These are phyloP conservation scores for Atlantisia rogersi DNA, from an alignment of 2,113 vertebrate genomes.

Conservation along the genomic window DNA sequence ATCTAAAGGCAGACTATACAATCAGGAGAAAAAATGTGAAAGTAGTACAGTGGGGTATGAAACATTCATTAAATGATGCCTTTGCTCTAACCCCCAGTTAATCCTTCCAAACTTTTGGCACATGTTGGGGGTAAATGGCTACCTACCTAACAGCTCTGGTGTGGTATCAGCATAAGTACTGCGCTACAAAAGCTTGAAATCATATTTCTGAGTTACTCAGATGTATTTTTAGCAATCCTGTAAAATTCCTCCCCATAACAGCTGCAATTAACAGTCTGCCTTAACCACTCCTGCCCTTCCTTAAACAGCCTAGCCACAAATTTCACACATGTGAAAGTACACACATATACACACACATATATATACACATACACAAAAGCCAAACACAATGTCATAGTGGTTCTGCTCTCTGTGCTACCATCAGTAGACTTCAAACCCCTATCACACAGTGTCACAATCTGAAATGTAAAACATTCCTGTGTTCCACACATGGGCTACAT, in stretches of 20 bases:
- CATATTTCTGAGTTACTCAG: neutral
- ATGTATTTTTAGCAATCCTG: neutral
- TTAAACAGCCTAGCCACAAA: neutral
- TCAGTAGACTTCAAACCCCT: neutral
- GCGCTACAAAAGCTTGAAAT: neutral
- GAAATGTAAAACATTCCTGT: neutral
- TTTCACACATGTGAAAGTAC: no score
- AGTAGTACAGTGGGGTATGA: neutral
- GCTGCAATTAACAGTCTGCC: neutral
- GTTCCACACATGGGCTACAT: rapidly evolving
- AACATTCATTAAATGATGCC: neutral
- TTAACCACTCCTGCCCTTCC: neutral
- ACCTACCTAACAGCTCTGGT: neutral
- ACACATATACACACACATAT: neutral
- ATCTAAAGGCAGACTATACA: neutral
- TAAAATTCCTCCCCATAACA: neutral
- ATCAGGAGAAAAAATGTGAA: neutral
- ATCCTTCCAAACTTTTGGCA: neutral
- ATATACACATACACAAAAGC: rapidly evolving
- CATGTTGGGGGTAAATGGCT: neutral
- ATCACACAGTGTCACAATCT: neutral
- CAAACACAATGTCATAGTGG: neutral
- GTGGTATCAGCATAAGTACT: no score
- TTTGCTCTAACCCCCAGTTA: neutral
- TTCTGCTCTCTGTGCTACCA: neutral